Base-by-base conservation (phyloP, 2,797 vertebrate genomes). In the Bradypus variegatus region DNA sequence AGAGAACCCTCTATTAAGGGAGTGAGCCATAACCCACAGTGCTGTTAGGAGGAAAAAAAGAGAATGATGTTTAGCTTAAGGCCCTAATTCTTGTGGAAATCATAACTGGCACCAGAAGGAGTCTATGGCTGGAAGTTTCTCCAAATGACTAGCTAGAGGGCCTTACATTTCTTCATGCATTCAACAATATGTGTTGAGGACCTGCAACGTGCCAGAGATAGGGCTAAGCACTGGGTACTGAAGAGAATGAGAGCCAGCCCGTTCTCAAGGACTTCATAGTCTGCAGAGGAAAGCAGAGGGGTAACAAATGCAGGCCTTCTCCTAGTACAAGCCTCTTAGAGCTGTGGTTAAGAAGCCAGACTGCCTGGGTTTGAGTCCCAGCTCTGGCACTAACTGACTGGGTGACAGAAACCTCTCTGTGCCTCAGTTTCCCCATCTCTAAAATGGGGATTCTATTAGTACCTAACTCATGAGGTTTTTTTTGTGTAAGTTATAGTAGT, bases 191-290 rank as follows among this genome's bases (percentile, higher is more conserved):
- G 77, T 14, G 36, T 31, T 55, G 50, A 18, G 36, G 21, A 60
- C 27, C 70, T 18, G 2, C 45, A 48, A 11, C 18, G 60, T 1
- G n/a, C 50, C 69, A 36, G 50, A 7, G 14, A 14, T 8, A 41
- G 25, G 45, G 2, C 0, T 67, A 2, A 82, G 60, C 23, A 5
- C 58, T 8, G 11, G 23, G 4, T 12, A 11, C 10, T 2, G 1
- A 50, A 33, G 36, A 78, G 12, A 55, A 7, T 14, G 31, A 23
- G 25, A 8, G 38, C 79, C 65, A 78, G n/a, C 10, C 11, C 62
- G 8, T 31, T 78, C 36, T 36, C 62, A 86, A 79, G 88, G 62
- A 64, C n/a, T 27, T 21, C 3, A 9, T 4, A 53, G 67, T 86
- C 48, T 72, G 16, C 19, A 55, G 53, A 84, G 8, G n/a, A 84